Base-by-base conservation (phyloP, 2,113 vertebrate genomes). In the Polyodon spathula region DNA sequence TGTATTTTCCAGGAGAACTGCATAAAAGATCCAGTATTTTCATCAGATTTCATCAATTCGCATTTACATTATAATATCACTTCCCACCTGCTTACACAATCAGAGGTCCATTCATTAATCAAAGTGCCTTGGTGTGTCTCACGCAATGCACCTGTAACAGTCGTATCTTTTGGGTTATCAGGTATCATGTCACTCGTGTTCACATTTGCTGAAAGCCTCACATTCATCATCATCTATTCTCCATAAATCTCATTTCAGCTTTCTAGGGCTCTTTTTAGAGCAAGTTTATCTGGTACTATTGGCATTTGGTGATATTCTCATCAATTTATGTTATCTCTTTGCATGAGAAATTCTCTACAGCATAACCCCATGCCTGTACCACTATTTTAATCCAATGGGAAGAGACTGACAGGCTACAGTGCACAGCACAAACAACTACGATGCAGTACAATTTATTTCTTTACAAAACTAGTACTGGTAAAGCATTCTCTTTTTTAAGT, bases 211-310 rank as follows among this genome's bases (percentile, higher is more conserved):
- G 40, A 54, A 11, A 46, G 54, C 43, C 15, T 40, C 11, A 8
- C 64, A 58, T 70, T 59, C 51, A 62, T 59, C 56, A 56, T 55
- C 52, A 56, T 37, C 14, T 56, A 10, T 27, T 60, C 44, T 41
- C n/a, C 44, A 55, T 42, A 62, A 51, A 59, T 56, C 43, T 44
- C 10, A 14, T n/a, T 55, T 58, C 17, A 8, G 37, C 14, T 54
- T 62, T 37, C 14, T 27, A 12, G n/a, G n/a, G 11, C 6, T n/a
- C 11, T 42, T 15, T 40, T 51, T 8, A 6, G 8, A 39, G 11
- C 9, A 40, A 12, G 39, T 46, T 55, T 46, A 54, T 55, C 61
- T 50, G 16, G 6, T 14, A 17, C 44, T 37, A 43, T 16, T 37
- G 52, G 15, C 44, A 56, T 27, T 56, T 11, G 37, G 14, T 14